Base-by-base conservation (phyloP, 2,797 vertebrate species). In the Arremon aurantiirostris region DNA sequence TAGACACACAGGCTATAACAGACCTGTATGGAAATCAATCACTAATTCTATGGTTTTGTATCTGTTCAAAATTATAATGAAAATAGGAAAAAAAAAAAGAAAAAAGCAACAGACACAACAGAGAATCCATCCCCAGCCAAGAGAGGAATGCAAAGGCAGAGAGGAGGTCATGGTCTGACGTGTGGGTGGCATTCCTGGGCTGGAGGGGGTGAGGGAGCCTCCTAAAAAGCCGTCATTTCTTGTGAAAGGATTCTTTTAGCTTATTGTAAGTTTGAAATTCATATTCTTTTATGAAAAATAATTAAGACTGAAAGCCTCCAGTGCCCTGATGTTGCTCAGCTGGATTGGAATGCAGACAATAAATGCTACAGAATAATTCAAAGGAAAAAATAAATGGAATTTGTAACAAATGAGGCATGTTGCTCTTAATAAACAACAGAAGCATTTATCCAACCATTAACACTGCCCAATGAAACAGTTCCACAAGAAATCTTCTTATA, bases 91-190 rank as follows among this genome's bases (percentile, higher is more conserved):
- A 37, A 70, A 80, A 56, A 64, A 22, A 18, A n/a, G 6, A 42
- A 19, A 35, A 59, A 57, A 69, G 28, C 52, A 82, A 52, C 17
- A 90, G 57, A 65, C 13, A 76, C 16, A 94, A 65, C 60, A 83
- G 63, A 78, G 63, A 92, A 90, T 22, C 61, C 65, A 89, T 72
- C 82, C 89, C 89, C 76, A 86, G 59, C 80, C 65, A 94, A 39
- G 37, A 86, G 39, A 82, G 89, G 94, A 95, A 97, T 95, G 95
- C 72, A 82, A 69, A 92, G 50, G 83, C 89, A 93, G 53, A 93
- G 71, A 50, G 18, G 22, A 94, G 90, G 95, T 96, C 93, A 95
- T 11, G 68, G 50, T 73, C 71, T 92, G 89, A 85, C 0, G 1
- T 82, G 90, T 68, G 89, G 84, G 89, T 91, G 93, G 89, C 86